Conservation (phyloP, 2,888 invertebrate genomes). For the Caenorhabditis sp. region DNA sequence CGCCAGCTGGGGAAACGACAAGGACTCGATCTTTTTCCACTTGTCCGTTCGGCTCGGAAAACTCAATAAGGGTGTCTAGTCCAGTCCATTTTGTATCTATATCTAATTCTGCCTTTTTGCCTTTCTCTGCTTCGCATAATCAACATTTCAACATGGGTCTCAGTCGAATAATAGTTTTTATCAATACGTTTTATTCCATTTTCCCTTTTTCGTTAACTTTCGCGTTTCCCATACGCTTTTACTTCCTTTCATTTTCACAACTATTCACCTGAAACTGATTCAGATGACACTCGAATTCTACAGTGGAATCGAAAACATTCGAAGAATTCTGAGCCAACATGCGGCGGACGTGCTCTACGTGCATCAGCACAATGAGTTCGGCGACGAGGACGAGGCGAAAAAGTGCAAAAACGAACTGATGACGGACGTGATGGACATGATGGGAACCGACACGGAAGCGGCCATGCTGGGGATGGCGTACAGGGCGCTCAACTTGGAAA, state of each 20-base stretch:
- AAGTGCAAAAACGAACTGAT: neutral
- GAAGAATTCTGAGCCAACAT: neutral
- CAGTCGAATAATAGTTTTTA: too few relatives aligned
- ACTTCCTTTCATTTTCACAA: neutral
- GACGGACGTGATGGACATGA: neutral
- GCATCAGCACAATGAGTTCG: neutral
- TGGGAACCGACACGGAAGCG: constrained; percentile 8
- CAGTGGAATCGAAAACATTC: neutral
- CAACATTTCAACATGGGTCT: too few relatives aligned
- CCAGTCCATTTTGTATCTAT: too few relatives aligned
- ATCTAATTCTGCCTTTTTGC: neutral
- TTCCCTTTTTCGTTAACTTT: neutral
- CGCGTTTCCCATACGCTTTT: neutral
- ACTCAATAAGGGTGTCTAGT: constrained; percentile 26
- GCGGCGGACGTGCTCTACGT: constrained; percentile 9
- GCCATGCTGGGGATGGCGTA: too few relatives aligned
- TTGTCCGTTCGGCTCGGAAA: constrained; percentile 46
- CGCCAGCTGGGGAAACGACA: constrained; percentile 41
- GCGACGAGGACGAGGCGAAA: neutral
- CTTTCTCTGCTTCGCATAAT: neutral
- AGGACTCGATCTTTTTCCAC: constrained; percentile 52
- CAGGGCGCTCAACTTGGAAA: too few relatives aligned
- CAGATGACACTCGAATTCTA: constrained; percentile 24
- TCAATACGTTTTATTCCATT: too few relatives aligned
- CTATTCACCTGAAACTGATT: neutral